Evolutionary conservation across 1,140 invertebrate genomes (phyloP).

Genomic region (Melipona quadrifasciata): DNA sequence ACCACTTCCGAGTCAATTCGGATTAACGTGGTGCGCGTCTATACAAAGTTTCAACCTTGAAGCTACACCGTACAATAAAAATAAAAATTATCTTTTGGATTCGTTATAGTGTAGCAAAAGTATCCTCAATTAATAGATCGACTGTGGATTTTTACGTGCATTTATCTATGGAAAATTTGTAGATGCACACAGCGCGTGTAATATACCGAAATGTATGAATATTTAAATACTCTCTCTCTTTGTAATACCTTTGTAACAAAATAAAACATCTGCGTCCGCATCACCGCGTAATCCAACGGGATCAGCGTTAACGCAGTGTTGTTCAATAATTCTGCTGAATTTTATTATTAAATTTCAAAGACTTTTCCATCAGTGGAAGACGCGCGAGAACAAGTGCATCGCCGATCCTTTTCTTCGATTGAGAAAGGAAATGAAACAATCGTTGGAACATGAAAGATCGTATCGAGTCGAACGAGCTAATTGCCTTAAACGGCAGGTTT

Average conservation of each 20-base stretch:
- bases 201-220: too few relatives aligned
- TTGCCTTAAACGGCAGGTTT: neutral
- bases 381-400: neutral
- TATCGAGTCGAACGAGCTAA: neutral
- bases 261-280: too few relatives aligned
- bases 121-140: neutral
- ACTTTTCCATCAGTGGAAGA: neutral
- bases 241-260: too few relatives aligned
- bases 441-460: neutral
- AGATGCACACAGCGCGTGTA: too few relatives aligned
- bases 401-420: neutral
- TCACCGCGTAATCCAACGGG: too few relatives aligned
- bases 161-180: too few relatives aligned
- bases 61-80: neutral
- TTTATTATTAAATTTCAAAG: too few relatives aligned
- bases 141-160: too few relatives aligned
- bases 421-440: neutral
- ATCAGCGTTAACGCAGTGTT: too few relatives aligned
- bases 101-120: neutral
- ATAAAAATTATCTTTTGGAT: neutral
- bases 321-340: too few relatives aligned
- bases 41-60: constrained; percentile 24
- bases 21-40: constrained; percentile 32
- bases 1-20: constrained; percentile 47
- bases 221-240: too few relatives aligned